Evolutionary conservation across 2,888 invertebrate genomes (phyloP), one percentile per base, ranked within the genome.

Genomic region (Merodon equestris): DNA sequence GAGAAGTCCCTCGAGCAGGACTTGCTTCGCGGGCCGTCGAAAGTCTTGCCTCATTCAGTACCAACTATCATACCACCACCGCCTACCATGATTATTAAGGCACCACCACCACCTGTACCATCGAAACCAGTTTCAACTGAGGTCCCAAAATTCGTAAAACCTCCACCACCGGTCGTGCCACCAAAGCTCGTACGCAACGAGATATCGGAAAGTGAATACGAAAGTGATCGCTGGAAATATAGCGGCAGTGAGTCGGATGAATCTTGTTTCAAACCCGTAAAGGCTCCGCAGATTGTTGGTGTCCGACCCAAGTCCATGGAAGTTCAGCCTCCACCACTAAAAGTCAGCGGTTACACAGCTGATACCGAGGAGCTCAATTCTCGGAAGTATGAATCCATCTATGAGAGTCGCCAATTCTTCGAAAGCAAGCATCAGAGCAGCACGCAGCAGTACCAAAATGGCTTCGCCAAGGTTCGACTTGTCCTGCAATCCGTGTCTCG

Each of bases 171-270:
- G 1, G 90, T 92, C 0, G 89, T 91, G 18, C 92, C 92, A 0
- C 89, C 90, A 0, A 92, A 91, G 82, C 90, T 92, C 82, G 86
- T 90, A 1, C 91, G 91, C 84, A 90, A 90, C 9, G 90, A 89
- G 81, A 90, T 91, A 82, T 89, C 90, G 36, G 93, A 92, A 83
- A 93, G 93, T 81, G 93, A 93, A 83, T 93, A 93, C 83, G 93
- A 93, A 85, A 93, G 93, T 71, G 93, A 93, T 86, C 92, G 92
- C 83, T 92, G 92, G 91, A 91, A 91, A 81, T 92, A 91, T 27
- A 91, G 90, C 82, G 91, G 91, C 76, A 93, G 92, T 83, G 93
- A 93, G 83, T 91, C 90, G 12, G 93, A 93, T 82, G 93, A 93
- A 77, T 90, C 90, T 0, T 85, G 88, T 14, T 92, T 91, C 84